Evolutionary conservation across 2,113 vertebrate species (phyloP).

Genomic region (Percopsis transmontana): DNA sequence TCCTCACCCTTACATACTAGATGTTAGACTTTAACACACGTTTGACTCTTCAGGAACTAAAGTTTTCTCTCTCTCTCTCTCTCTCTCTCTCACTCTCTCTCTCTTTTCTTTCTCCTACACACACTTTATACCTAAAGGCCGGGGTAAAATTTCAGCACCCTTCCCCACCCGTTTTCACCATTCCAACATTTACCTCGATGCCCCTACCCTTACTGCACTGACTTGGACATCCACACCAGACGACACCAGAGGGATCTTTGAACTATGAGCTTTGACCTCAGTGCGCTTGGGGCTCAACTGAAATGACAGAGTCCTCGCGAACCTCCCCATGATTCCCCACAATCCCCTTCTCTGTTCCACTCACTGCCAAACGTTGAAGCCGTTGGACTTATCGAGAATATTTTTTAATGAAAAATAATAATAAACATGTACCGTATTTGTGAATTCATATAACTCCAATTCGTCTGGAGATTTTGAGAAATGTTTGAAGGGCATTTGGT

Average conservation of each 20-base stretch:
- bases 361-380: conserved; percentile 49
- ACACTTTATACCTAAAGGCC: neutral
- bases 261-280: conserved; percentile 35
- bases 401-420: conserved; percentile 29
- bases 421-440: conserved; percentile 42
- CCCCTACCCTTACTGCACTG: conserved; percentile 26
- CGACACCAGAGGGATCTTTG: conserved; percentile 31
- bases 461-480: conserved; percentile 66
- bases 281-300: conserved; percentile 11
- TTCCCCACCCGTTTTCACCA: conserved; percentile 29
- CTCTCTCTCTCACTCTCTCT: conserved; percentile 3
- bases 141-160: conserved; percentile 12
- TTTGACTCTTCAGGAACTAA: no score
- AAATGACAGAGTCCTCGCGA: conserved; percentile 24
- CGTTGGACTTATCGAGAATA: conserved; percentile 28
- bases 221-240: conserved; percentile 32
- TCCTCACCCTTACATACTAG: neutral
- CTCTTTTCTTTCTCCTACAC: neutral
- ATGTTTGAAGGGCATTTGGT: conserved; percentile 70
- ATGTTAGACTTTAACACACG: neutral
- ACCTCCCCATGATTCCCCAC: conserved; percentile 38
- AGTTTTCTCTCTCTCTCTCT: conserved; percentile 1
- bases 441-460: conserved; percentile 55
- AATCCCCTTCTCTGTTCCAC: conserved; percentile 43
- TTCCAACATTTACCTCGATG: conserved; percentile 45